Evolutionary conservation across 2,113 vertebrate species (phyloP).

Genomic region (Lophochroa leadbeateri): DNA sequence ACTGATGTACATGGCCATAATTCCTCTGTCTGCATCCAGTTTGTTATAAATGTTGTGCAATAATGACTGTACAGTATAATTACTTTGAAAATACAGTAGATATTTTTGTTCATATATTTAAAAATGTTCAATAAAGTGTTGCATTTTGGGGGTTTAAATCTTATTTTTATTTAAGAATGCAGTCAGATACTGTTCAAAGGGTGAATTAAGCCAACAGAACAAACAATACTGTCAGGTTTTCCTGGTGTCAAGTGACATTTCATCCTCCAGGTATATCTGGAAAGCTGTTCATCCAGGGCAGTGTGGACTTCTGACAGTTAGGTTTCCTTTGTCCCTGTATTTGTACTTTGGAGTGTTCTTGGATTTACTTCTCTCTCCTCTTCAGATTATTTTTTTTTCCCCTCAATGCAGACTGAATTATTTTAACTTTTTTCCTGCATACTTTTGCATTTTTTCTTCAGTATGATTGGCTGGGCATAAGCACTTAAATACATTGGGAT

Average conservation of each 20-base stretch:
- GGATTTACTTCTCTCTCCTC: not conserved
- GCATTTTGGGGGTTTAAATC: not conserved
- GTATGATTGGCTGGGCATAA: not conserved
- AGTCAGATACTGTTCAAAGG: not conserved
- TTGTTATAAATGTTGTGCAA: not conserved
- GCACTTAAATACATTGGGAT: not conserved
- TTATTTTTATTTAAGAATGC: not conserved
- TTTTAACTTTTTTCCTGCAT: not conserved
- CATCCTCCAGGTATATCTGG: not conserved
- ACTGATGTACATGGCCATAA: not conserved
- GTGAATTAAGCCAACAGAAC: not conserved
- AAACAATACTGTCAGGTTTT: not conserved
- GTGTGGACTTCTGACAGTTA: not conserved
- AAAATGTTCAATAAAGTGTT: slow-evolving; percentile 2
- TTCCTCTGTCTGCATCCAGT: not conserved
- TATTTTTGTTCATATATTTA: not conserved
- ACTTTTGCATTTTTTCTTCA: not conserved
- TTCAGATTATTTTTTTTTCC: not conserved
- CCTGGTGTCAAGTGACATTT: not conserved
- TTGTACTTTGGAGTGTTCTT: not conserved
- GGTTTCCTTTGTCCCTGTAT: not conserved
- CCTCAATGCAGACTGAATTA: not conserved
- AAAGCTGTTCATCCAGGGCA: not conserved
- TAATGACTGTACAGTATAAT: not conserved
- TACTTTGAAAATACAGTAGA: not conserved